Conservation (phyloP, 1,140 invertebrate genomes). For the Tribolium castaneum region DNA sequence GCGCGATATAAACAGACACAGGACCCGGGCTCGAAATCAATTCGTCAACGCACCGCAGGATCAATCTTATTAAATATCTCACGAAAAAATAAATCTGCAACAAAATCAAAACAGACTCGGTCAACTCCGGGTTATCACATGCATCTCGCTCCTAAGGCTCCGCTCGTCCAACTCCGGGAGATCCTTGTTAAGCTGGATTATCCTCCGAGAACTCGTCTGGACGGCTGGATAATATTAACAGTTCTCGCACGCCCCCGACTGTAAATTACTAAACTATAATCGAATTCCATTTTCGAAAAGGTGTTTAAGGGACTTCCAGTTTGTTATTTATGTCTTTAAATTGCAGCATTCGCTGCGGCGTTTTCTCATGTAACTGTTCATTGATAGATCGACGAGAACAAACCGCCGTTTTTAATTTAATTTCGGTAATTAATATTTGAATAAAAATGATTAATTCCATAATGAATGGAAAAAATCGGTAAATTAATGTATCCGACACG, state of each 20-base stretch:
- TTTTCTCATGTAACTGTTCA: conserved; percentile 13
- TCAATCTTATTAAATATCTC: conserved; percentile 49
- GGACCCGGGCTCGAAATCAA: conserved; percentile 17
- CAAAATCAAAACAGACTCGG: conserved; percentile 50
- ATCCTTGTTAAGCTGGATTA: conserved; percentile 42
- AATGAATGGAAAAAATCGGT: conserved; percentile 11
- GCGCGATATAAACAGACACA: conserved; percentile 14
- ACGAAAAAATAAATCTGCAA: conserved; percentile 46
- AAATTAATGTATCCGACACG: conserved; percentile 29
- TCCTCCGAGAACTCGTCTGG: not conserved
- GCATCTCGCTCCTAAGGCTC: conserved; percentile 42
- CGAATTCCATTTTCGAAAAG: conserved; percentile 57
- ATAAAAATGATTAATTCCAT: conserved; percentile 30
- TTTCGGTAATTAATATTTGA: conserved; percentile 15
- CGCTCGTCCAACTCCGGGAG: conserved; percentile 8
- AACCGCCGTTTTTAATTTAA: conserved; percentile 14
- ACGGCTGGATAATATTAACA: conserved; percentile 51
- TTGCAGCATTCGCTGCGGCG: conserved; percentile 36
- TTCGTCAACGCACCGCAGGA: conserved; percentile 18
- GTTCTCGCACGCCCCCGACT: conserved; percentile 51
- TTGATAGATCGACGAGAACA: not conserved
- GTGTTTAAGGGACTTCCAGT: conserved; percentile 54
- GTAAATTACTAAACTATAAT: conserved; percentile 57
- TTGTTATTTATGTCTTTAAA: conserved; percentile 53
- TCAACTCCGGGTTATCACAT: conserved; percentile 51